Base-by-base conservation (phyloP, 2,888 invertebrate species). In the Aphidoletes aphidimyza region DNA sequence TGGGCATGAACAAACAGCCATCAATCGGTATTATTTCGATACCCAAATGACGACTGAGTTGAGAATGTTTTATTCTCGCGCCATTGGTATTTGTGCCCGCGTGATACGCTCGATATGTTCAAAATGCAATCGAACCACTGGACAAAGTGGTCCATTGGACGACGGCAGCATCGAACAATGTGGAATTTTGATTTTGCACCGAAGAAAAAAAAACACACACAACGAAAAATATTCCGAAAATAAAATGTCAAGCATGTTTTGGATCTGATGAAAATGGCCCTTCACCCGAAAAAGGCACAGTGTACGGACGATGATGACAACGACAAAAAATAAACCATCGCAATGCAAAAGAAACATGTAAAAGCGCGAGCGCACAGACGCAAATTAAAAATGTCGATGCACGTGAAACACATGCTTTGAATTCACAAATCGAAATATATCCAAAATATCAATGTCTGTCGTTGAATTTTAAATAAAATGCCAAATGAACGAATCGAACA, bases 381-480 rank as follows among this genome's bases (percentile, higher is more conserved):
- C n/a, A 36, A 81, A 81, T 81, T 37, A 36, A 81, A 81, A 81
- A 81, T 37, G 81, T 81, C 81, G 37, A 81, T 81, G 81, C 81
- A 81, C 81, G 81, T 37, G 81, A 69, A 81, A 37, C 37, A 81
- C 81, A 81, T 37, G 81, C 37, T 81, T 81, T 81, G 81, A 81
- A 81, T 81, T 81, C 39, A 11, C 81, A 81, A 37, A 81, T 37
- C 6, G 37, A 36, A n/a, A n/a, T n/a, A 81, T 37, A 81, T 9
- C 81, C 36, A 36, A 36, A n/a, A 81, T 81, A 81, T 81, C 36
- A 81, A 81, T 81, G 78, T 34, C 78, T 78, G 78, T 36, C 37
- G 81, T 81, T 81, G 81, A 81, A 81, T 81, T 81, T 81, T 81
- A 30, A 81, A 81, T 8, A n/a, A n/a, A n/a, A n/a, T n/a, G n/a